Conservation (phyloP, 1,140 invertebrate genomes). For the Lasioglossum albipes region DNA sequence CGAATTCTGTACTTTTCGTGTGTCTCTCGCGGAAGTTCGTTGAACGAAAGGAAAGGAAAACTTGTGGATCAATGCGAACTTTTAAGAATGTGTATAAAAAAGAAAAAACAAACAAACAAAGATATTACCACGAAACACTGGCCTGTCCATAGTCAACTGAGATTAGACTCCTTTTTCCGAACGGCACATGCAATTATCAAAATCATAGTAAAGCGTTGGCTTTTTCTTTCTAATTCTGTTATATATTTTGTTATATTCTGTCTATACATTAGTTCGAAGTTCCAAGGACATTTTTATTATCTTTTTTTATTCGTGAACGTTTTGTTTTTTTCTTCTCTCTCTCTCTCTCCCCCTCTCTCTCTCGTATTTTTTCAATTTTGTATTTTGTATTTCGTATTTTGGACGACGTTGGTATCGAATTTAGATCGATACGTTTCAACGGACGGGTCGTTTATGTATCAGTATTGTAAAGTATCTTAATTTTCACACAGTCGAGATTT, state of each 20-base stretch:
- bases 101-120: neutral
- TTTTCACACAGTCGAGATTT: slow-evolving; percentile 20
- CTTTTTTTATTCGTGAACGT: neutral
- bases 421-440: slow-evolving; percentile 21
- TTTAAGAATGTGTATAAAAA: slow-evolving; percentile 48
- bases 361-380: slow-evolving; percentile 12
- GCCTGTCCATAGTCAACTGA: slow-evolving; percentile 51
- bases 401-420: slow-evolving; percentile 3
- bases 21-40: slow-evolving; percentile 51
- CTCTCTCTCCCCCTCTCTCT: neutral
- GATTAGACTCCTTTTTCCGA: slow-evolving; percentile 45
- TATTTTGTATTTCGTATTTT: neutral
- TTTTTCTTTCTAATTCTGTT: neutral
- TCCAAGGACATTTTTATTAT: neutral
- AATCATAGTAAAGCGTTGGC: slow-evolving; percentile 43
- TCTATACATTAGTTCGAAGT: neutral
- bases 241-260: too few species aligned
- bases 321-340: neutral
- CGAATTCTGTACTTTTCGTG: slow-evolving; percentile 49
- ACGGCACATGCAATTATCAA: slow-evolving; percentile 51
- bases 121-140: slow-evolving; percentile 37
- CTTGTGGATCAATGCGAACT: slow-evolving; percentile 52
- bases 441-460: slow-evolving; percentile 26
- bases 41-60: slow-evolving; percentile 42
- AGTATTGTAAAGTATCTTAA: slow-evolving; percentile 42